Conservation (phyloP, 2,797 vertebrate genomes). For the Leucoraja ocellata region DNA sequence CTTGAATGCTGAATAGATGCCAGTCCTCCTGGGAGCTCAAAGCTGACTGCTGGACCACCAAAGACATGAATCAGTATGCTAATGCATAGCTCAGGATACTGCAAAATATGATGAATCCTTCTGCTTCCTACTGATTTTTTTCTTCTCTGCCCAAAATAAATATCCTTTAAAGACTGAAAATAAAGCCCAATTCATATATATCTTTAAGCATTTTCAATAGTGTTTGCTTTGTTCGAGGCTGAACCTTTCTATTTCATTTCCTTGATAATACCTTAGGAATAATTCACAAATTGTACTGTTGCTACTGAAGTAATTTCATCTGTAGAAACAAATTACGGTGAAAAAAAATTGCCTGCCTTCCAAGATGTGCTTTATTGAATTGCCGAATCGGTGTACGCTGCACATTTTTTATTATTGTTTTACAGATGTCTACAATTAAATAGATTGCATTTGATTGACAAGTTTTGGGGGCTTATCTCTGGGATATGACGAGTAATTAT, state of each 20-base stretch:
- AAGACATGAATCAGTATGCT: conserved; percentile 53
- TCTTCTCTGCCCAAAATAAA: conserved; percentile 14
- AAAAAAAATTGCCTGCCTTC: not conserved
- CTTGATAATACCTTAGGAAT: conserved; percentile 17
- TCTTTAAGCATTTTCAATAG: conserved; percentile 14
- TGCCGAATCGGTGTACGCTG: conserved; percentile 10
- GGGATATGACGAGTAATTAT: conserved; percentile 9
- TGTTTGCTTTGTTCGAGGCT: not conserved
- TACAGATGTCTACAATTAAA: conserved; percentile 19
- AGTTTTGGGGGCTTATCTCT: conserved; percentile 5
- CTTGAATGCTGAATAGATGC: conserved; percentile 58
- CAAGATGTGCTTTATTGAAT: conserved; percentile 29
- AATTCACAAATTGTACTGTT: not conserved
- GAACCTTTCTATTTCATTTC: not conserved
- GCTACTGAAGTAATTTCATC: conserved; percentile 7
- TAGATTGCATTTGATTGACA: conserved; percentile 36
- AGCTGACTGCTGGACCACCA: conserved; percentile 47
- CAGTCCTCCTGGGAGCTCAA: conserved; percentile 54
- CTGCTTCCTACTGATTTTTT: not conserved
- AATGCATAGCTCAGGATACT: conserved; percentile 49
- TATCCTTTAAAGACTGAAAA: conserved; percentile 22
- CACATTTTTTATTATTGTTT: conserved; percentile 28
- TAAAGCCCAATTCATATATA: not conserved
- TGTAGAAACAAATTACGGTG: conserved; percentile 15
- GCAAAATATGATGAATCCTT: conserved; percentile 42